These are phyloP conservation scores for Cardiocondyla obscurior DNA, from an alignment of 1,140 invertebrate species.

Conservation along the genomic window DNA sequence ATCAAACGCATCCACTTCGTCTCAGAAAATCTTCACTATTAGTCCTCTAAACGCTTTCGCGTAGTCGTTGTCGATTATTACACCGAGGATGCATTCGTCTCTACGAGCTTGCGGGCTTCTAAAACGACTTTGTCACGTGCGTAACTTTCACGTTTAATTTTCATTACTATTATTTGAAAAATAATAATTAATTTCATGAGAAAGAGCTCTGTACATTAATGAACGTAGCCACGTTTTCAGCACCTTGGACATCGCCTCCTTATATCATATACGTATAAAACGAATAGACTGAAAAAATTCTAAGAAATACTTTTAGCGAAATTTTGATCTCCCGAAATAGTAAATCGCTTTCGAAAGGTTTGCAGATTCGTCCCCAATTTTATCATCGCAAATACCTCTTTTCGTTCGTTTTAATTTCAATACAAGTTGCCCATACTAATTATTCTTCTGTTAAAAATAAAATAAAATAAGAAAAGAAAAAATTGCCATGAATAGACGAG, in stretches of 20 bases:
- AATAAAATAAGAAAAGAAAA: no score
- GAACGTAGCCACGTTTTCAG: slow-evolving; percentile 39
- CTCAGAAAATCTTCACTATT: not conserved
- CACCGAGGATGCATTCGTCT: not conserved
- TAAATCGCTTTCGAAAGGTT: not conserved
- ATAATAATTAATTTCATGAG: not conserved
- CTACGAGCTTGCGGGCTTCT: slow-evolving; percentile 34
- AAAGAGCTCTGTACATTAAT: slow-evolving; percentile 13
- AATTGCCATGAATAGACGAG: not conserved
- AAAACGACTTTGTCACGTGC: not conserved
- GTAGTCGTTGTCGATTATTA: not conserved
- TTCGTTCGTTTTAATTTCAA: not conserved
- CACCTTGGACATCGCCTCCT: slow-evolving; percentile 33
- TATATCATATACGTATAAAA: not conserved
- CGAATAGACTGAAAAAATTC: not conserved
- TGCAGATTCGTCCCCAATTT: not conserved
- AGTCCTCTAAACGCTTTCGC: not conserved
- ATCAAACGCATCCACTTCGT: not conserved
- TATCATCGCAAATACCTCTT: not conserved
- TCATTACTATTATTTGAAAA: no score
- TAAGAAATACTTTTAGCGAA: not conserved
- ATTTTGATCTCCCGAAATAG: not conserved
- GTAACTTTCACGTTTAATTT: not conserved
- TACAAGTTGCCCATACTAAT: not conserved
- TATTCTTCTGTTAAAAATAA: not conserved